These are phyloP conservation scores for Xenopus laevis DNA, from an alignment of 2,113 vertebrate genomes.

Conservation along the genomic window DNA sequence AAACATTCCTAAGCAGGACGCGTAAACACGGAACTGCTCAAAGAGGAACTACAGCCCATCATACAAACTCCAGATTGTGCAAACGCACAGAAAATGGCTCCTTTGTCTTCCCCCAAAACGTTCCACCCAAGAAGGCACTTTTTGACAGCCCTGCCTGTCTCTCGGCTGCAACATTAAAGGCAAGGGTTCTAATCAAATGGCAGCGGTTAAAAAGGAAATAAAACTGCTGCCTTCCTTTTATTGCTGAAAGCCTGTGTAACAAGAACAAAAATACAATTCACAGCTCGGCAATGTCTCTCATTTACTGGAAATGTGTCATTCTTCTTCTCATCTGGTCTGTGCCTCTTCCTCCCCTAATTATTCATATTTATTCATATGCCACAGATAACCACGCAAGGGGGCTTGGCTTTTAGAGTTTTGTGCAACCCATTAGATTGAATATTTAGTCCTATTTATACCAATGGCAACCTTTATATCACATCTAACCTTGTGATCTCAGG, in stretches of 20 bases:
- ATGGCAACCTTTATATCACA: too few relatives aligned
- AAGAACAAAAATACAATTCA: background rate
- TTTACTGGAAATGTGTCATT: background rate
- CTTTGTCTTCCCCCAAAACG: background rate
- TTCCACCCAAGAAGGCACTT: background rate
- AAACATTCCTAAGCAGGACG: background rate
- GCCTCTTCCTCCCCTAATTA: background rate
- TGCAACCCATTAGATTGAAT: too few relatives aligned
- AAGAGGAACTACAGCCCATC: background rate
- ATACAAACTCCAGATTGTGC: slow-evolving; percentile 1
- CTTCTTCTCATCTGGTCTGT: background rate
- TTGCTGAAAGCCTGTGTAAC: background rate
- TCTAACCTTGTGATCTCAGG: too few relatives aligned
- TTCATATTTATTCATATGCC: background rate
- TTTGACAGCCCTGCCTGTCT: background rate
- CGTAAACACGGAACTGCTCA: background rate
- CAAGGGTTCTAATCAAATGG: background rate
- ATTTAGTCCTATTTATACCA: too few relatives aligned
- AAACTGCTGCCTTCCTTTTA: background rate
- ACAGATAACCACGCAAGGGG: too few relatives aligned
- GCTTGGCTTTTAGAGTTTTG: too few relatives aligned
- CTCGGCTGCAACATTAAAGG: background rate
- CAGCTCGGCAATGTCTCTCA: background rate
- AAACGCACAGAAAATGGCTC: background rate
- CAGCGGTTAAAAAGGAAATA: too few relatives aligned